Conservation (phyloP, 2,797 vertebrate genomes). For the Myoxocephalus aenaeus region DNA sequence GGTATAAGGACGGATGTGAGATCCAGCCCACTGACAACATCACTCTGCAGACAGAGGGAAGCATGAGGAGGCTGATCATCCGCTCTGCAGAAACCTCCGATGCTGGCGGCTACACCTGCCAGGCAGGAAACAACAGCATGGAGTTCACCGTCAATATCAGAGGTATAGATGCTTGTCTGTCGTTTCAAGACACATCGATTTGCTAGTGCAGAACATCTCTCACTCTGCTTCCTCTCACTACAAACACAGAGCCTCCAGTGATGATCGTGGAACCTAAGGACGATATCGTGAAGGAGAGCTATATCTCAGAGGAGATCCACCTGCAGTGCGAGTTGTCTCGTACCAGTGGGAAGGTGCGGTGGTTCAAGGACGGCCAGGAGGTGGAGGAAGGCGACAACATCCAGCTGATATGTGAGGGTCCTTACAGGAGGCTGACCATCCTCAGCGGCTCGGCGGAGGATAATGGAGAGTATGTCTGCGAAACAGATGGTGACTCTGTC, state of each 20-base stretch:
- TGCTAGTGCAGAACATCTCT: too few relatives aligned
- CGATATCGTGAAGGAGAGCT: slow-evolving; percentile 82
- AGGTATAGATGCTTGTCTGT: slow-evolving; percentile 67
- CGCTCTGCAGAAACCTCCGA: slow-evolving; percentile 78
- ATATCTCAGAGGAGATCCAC: slow-evolving; percentile 81
- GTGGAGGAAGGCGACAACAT: slow-evolving; percentile 76
- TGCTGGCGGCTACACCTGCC: slow-evolving; percentile 86
- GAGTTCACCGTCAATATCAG: slow-evolving; percentile 87
- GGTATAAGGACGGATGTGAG: slow-evolving; percentile 86
- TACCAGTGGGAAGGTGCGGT: slow-evolving; percentile 77
- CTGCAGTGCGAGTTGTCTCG: slow-evolving; percentile 91
- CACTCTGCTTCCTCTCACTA: neutral
- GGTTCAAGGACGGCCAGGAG: slow-evolving; percentile 91
- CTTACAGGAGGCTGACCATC: slow-evolving; percentile 82
- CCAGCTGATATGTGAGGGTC: slow-evolving; percentile 83
- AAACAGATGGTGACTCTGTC: slow-evolving; percentile 89
- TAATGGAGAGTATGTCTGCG: slow-evolving; percentile 91
- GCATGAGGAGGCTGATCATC: slow-evolving; percentile 84
- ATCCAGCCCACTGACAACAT: slow-evolving; percentile 79
- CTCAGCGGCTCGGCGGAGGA: slow-evolving; percentile 74
- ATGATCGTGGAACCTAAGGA: slow-evolving; percentile 89
- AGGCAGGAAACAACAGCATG: slow-evolving; percentile 76
- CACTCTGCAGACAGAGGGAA: slow-evolving; percentile 84
- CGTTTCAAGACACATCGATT: too few relatives aligned
- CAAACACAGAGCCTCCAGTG: slow-evolving; percentile 86